Percentiles rank a stretch among this genome's conserved stretches.
Conservation (phyloP, 2,797 vertebrate genomes). For the Tapera naevia region DNA sequence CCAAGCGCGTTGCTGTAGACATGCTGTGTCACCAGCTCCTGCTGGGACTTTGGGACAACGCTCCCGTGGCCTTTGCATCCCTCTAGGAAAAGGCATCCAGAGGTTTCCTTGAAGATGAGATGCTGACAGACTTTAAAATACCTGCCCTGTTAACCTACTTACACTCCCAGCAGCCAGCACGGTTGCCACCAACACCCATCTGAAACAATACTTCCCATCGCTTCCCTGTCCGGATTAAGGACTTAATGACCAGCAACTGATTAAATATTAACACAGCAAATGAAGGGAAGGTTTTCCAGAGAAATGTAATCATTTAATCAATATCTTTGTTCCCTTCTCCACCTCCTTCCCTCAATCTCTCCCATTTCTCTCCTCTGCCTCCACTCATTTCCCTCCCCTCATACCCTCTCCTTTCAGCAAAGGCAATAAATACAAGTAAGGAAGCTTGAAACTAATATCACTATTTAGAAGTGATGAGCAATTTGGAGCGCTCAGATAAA, state of each 20-base stretch:
- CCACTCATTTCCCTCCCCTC: constrained; percentile 1
- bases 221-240: neutral
- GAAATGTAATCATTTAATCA: neutral
- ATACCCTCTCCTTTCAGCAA: neutral
- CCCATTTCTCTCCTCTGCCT: constrained; percentile 11
- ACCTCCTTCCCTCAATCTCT: constrained; percentile 23
- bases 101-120: neutral
- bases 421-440: neutral
- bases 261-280: constrained; percentile 3
- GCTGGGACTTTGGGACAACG: neutral
- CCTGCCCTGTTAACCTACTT: constrained; percentile 46
- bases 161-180: neutral
- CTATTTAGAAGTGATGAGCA: neutral
- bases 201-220: neutral
- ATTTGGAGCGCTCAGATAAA: neutral
- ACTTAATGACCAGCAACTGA: neutral
- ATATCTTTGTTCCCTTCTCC: constrained; percentile 18
- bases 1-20: neutral
- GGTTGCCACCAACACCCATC: neutral
- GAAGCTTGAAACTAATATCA: neutral
- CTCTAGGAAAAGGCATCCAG: rapidly evolving
- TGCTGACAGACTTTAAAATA: constrained; percentile 1
- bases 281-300: neutral
- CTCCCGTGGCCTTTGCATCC: neutral
- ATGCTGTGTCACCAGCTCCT: neutral